Base-by-base conservation (phyloP, 1,140 invertebrate species). In the Psilanteris sp. region DNA sequence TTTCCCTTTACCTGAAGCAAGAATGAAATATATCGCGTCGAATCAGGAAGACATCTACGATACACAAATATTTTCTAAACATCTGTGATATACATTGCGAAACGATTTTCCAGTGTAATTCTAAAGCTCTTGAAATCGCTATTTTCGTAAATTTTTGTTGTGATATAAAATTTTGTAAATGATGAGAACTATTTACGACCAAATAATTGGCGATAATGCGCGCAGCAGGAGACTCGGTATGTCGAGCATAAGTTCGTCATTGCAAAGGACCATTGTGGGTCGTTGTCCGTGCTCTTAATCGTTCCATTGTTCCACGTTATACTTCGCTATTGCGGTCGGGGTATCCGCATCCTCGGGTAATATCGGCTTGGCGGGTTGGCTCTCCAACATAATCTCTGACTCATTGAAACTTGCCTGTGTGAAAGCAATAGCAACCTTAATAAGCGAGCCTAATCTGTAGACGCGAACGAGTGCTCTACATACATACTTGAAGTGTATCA, bases 371-470 rank as follows among this genome's bases (percentile, higher is more conserved):
- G 39, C 3, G 37, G 54, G 26, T 31, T 78, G 26, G 43, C 67
- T 72, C 77, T 79, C 36, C 52, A 57, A 71, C 72, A 76, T 83
- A 84, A 84, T 84, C 79, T 83, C 80, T 39, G 78, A 82, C 81
- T 84, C 82, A 81, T 82, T 84, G 78, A 84, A 84, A 84, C 78
- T 84, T 81, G 26, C 75, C 77, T 74, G 68, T 31, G 78, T 55
- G 78, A 80, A 79, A 78, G 80, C 79, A 75, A 76, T 79, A 77
- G 57, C 77, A 48, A 59, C 78, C 75, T 81, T 78, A 82, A 82
- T 82, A 83, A 81, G 76, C 62, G 66, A 59, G 70, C 32, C 78
- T 83, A 84, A 84, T 83, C 80, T 80, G 68, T 72, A 70, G 64
- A 77, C 57, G 70, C 61, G 52, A 59, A 80, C 54, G 70, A 79